phyloP scores from a whole-genome alignment of 2,797 vertebrate genomes.

The Danio jaintianensis region DNA sequence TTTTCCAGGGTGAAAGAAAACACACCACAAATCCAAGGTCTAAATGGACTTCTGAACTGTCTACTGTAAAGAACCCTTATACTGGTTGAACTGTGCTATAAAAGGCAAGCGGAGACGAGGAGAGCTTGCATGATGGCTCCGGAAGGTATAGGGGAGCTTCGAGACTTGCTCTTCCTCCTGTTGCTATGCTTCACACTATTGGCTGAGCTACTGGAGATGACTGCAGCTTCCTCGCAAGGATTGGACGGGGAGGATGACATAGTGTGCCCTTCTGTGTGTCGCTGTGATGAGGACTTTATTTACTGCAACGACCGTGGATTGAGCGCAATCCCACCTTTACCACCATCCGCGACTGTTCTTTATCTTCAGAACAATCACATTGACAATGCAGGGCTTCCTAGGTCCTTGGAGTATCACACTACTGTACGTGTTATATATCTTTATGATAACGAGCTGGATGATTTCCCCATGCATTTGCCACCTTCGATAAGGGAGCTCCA shows the following conservation, averaged over 20 bases:
- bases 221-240: conserved; percentile 73
- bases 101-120: neutral
- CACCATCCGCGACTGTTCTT: conserved; percentile 88
- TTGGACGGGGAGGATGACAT: conserved; percentile 74
- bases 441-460: conserved; percentile 93
- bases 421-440: conserved; percentile 91
- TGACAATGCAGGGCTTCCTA: conserved; percentile 89
- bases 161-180: conserved; percentile 82
- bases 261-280: conserved; percentile 89
- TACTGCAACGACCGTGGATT: conserved; percentile 96
- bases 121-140: conserved; percentile 72
- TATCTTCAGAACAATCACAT: conserved; percentile 98
- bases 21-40: conserved; percentile 27
- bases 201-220: conserved; percentile 79
- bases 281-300: conserved; percentile 92
- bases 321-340: conserved; percentile 88
- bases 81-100: conserved; percentile 36
- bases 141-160: conserved; percentile 75
- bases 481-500: conserved; percentile 91
- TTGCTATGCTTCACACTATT: conserved; percentile 83
- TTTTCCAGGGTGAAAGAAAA: conserved; percentile 67
- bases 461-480: conserved; percentile 89
- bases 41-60: conserved; percentile 21
- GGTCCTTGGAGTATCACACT: conserved; percentile 81
- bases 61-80: conserved; percentile 39